Evolutionary conservation across 2,797 vertebrate species (phyloP).

Genomic region (Lutjanus argentimaculatus): DNA sequence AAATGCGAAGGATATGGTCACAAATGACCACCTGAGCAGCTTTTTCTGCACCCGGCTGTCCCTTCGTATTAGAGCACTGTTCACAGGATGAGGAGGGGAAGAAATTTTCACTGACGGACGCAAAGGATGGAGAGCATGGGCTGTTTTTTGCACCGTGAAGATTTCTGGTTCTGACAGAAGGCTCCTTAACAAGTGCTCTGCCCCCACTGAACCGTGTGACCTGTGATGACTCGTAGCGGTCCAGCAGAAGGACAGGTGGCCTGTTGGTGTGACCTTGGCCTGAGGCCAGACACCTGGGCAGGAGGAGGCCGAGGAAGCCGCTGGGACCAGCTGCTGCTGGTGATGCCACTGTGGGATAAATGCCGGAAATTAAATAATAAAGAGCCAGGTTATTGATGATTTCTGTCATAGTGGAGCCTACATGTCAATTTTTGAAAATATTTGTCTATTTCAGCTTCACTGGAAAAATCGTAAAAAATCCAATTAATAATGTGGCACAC

Average conservation of each 20-base stretch:
- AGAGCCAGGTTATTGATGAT: slow-evolving; percentile 15
- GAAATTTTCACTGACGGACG: slow-evolving; percentile 9
- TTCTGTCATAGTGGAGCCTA: not conserved
- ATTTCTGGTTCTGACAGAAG: slow-evolving; percentile 69
- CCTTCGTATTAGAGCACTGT: slow-evolving; percentile 31
- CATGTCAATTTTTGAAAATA: not conserved
- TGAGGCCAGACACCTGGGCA: slow-evolving; percentile 51
- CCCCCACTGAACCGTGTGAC: slow-evolving; percentile 61
- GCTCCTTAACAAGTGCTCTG: slow-evolving; percentile 68
- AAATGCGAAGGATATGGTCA: slow-evolving; percentile 32
- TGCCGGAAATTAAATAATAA: not conserved
- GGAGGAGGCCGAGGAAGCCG: slow-evolving; percentile 15
- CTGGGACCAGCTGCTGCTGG: slow-evolving; percentile 38
- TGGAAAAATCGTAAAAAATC: not conserved
- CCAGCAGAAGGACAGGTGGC: slow-evolving; percentile 66
- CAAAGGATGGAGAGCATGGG: not conserved
- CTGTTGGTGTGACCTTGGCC: slow-evolving; percentile 62
- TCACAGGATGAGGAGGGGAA: slow-evolving; percentile 11
- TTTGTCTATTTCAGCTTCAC: not conserved
- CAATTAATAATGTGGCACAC: not conserved
- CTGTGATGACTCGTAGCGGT: slow-evolving; percentile 43
- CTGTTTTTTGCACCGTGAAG: slow-evolving; percentile 21
- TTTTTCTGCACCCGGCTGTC: slow-evolving; percentile 28
- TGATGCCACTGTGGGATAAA: slow-evolving; percentile 10
- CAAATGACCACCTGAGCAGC: slow-evolving; percentile 46